phyloP scores from a whole-genome alignment of 2,888 invertebrate species.

The Ganaspis brasiliensis region DNA sequence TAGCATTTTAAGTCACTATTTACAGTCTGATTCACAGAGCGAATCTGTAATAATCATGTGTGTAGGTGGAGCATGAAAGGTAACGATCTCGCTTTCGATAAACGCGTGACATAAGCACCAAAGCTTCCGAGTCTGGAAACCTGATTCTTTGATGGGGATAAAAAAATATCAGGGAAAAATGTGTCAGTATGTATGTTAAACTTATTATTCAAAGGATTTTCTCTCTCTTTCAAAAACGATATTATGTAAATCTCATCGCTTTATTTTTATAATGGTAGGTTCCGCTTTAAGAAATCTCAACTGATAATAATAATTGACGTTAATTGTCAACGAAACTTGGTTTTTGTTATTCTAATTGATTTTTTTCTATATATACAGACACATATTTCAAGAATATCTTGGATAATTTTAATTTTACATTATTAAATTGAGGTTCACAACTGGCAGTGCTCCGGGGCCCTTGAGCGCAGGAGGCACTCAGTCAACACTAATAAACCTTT shows the following conservation, averaged over 20 bases:
- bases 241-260: too few relatives aligned
- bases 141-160: neutral
- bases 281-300: neutral
- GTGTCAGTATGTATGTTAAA: neutral
- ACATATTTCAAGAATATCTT: neutral
- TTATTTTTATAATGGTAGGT: neutral
- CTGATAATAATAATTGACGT: constrained; percentile 17
- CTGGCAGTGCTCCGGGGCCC: too few relatives aligned
- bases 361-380: constrained; percentile 27
- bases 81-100: constrained; percentile 40
- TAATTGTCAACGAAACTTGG: constrained; percentile 14
- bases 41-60: constrained; percentile 30
- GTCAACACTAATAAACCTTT: too few relatives aligned
- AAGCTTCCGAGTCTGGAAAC: constrained; percentile 32
- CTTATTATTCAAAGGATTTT: constrained; percentile 14
- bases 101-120: constrained; percentile 36
- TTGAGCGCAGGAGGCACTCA: too few relatives aligned
- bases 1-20: constrained; percentile 20
- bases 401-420: too few relatives aligned
- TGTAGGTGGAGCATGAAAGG: constrained; percentile 1
- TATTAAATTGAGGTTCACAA: too few relatives aligned
- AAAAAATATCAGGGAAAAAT: constrained; percentile 4
- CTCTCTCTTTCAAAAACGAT: neutral
- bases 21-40: constrained; percentile 32
- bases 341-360: constrained; percentile 1